A percentile compares a stretch with the other conserved stretches of the same genome.
phyloP scores from a whole-genome alignment of 2,888 invertebrate genomes.

The Melangyna quadrimaculata region DNA sequence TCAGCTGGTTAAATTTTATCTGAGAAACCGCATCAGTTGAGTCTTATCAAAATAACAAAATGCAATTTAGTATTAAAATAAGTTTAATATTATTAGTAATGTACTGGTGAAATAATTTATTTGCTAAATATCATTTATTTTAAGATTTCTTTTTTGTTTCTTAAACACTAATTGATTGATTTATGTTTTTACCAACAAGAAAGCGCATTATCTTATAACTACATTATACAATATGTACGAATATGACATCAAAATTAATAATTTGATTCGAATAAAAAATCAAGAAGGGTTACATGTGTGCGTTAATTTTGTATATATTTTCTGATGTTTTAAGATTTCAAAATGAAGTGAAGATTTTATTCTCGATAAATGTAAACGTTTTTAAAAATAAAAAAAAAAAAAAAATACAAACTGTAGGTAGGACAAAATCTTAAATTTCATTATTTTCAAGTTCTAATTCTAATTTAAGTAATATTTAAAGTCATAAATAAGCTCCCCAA shows the following conservation, averaged over 20 bases:
- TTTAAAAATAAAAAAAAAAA: too few species aligned
- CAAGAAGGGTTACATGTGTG: not conserved
- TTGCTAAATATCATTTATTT: constrained; percentile 22
- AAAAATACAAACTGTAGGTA: too few species aligned
- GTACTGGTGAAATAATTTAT: constrained; percentile 30
- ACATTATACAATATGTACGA: not conserved
- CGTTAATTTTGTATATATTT: too few species aligned
- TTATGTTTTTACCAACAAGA: not conserved
- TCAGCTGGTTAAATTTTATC: constrained; percentile 94
- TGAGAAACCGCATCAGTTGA: constrained; percentile 78
- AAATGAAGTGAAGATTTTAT: too few species aligned
- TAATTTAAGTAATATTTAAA: too few species aligned
- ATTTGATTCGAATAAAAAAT: not conserved
- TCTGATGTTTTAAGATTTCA: too few species aligned
- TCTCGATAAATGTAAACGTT: too few species aligned
- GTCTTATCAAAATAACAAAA: not conserved
- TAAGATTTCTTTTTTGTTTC: not conserved
- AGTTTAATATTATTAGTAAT: constrained; percentile 1
- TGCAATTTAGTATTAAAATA: constrained; percentile 37
- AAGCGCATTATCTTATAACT: not conserved
- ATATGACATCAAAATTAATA: not conserved
- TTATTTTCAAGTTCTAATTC: too few species aligned
- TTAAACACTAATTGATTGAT: not conserved
- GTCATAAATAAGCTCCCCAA: too few species aligned
- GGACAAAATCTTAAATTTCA: too few species aligned